These are phyloP conservation scores for Ctenomys sociabilis DNA, from an alignment of 2,113 vertebrate species.

Conservation along the genomic window DNA sequence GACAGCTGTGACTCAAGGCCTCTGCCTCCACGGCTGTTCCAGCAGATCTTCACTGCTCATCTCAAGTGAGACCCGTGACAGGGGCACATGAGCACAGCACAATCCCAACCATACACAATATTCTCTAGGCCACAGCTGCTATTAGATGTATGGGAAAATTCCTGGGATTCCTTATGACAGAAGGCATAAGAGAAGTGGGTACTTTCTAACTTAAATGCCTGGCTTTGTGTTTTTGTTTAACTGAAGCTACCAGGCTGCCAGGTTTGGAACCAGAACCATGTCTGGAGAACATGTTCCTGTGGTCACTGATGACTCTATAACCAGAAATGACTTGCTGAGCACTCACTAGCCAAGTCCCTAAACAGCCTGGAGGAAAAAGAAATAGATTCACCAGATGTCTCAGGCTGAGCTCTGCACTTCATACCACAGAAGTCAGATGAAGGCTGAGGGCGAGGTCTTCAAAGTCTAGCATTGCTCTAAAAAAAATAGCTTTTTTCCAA, in stretches of 20 bases:
- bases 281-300: slow-evolving; percentile 71
- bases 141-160: neutral
- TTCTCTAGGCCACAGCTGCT: neutral
- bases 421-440: slow-evolving; percentile 33
- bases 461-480: slow-evolving; percentile 18
- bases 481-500: neutral
- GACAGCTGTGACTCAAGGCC: neutral
- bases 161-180: neutral
- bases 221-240: slow-evolving; percentile 52
- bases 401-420: slow-evolving; percentile 46
- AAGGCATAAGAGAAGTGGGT: slow-evolving; percentile 30
- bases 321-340: slow-evolving; percentile 70
- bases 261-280: slow-evolving; percentile 9
- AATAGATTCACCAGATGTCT: slow-evolving; percentile 76
- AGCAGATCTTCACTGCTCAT: neutral
- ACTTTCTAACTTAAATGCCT: neutral
- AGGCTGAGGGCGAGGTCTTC: slow-evolving; percentile 26
- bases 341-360: slow-evolving; percentile 58
- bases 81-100: neutral
- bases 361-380: slow-evolving; percentile 63
- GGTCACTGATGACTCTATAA: slow-evolving; percentile 73
- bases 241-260: slow-evolving; percentile 50
- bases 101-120: neutral
- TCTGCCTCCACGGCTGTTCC: neutral
- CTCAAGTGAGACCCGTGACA: neutral